Evolutionary conservation across 2,888 invertebrate species (phyloP).

Genomic region (Hypselothyrea guttata): DNA sequence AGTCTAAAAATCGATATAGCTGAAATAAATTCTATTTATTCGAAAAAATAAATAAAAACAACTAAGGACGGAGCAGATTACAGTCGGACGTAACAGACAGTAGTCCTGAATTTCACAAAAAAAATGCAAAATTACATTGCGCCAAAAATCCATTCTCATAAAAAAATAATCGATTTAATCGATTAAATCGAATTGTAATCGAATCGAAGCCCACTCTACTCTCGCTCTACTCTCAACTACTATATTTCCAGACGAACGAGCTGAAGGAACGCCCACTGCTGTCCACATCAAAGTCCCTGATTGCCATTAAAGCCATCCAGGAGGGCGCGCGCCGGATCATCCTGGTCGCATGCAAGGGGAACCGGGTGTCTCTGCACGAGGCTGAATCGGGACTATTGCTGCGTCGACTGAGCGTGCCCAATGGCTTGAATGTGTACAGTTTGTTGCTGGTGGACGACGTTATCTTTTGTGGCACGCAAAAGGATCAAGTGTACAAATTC

Average conservation of each 20-base stretch:
- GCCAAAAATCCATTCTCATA: no score
- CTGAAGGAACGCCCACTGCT: constrained; percentile 80
- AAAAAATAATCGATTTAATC: no score
- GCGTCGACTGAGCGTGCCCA: constrained; percentile 85
- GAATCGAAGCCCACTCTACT: no score
- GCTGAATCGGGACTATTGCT: constrained; percentile 87
- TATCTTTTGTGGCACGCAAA: constrained; percentile 90
- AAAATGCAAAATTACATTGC: no score
- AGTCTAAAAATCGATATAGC: no score
- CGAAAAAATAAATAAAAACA: no score
- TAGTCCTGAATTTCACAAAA: no score
- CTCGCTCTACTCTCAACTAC: no score
- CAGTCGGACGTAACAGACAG: no score
- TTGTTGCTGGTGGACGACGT: constrained; percentile 86
- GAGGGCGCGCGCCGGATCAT: constrained; percentile 88
- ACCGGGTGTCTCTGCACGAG: constrained; percentile 88
- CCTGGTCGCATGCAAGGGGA: constrained; percentile 86
- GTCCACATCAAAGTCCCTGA: constrained; percentile 86
- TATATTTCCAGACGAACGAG: constrained; percentile 84
- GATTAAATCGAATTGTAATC: no score
- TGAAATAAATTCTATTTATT: no score
- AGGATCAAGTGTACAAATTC: constrained; percentile 88
- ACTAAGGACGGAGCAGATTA: no score
- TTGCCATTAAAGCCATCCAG: constrained; percentile 87
- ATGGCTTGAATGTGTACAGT: constrained; percentile 86